Base-by-base conservation (phyloP, 2,888 invertebrate genomes). In the Cataglyphis cursor region DNA sequence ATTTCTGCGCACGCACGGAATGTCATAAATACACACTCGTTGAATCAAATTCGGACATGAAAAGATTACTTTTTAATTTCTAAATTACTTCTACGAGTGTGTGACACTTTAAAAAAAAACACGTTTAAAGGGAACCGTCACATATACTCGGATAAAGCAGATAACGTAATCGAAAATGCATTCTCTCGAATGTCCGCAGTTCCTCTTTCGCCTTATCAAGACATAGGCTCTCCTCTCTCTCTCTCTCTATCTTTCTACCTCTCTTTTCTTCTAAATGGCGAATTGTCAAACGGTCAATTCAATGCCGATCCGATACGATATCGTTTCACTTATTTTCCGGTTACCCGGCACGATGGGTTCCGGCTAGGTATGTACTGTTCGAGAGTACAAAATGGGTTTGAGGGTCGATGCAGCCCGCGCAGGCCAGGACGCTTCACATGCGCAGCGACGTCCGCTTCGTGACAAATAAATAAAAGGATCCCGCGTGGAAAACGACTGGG, bases 381-480 rank as follows among this genome's bases (percentile, higher is more conserved):
- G 84, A 88, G 84, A 89, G 85, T 87, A 89, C 85, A 82, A 90
- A 87, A 83, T 59, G 86, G 89, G 86, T 91, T 91, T 90, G 90
- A 89, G 90, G 91, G 91, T 91, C 91, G 91, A 91, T 91, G 89
- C 90, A 91, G 91, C 89, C 88, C 90, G 91, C 91, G 91, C 91
- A 91, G 91, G 88, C 88, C 85, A 88, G 90, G 87, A 89, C 62
- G 81, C 84, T 80, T 81, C 86, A 90, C 87, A 90, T 86, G 90
- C 90, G 90, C 90, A 90, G 54, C 84, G 78, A 85, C 86, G 86
- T 90, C 86, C 81, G 76, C 83, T 81, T 87, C 84, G 73, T 86
- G 68, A 87, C 84, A 80, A 83, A 84, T 90, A 90, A 90, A 89
- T 90, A 85, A 90, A 87, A 90, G 82, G 75, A 86, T 82, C n/a